phyloP scores from a whole-genome alignment of 2,888 invertebrate genomes.

The Apamea epomidion region DNA sequence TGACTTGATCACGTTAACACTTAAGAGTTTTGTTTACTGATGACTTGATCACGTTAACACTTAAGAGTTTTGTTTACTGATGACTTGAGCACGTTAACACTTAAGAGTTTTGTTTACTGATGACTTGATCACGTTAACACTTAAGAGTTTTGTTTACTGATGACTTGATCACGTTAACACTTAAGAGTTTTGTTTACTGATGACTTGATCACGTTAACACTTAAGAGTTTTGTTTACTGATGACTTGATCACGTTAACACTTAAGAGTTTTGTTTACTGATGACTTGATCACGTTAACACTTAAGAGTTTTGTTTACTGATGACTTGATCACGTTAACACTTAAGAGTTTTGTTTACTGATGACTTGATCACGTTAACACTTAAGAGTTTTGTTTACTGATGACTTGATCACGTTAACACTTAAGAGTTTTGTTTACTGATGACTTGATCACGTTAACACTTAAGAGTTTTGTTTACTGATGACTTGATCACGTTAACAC shows the following conservation, averaged over 20 bases:
- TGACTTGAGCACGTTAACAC: slow-evolving; percentile 46
- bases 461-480: slow-evolving; percentile 53
- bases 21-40: slow-evolving; percentile 53
- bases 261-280: slow-evolving; percentile 53
- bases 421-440: slow-evolving; percentile 53
- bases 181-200: slow-evolving; percentile 53
- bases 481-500: slow-evolving; percentile 48
- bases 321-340: slow-evolving; percentile 48
- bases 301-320: slow-evolving; percentile 53
- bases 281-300: slow-evolving; percentile 48
- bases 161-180: slow-evolving; percentile 48
- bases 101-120: slow-evolving; percentile 53
- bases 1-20: slow-evolving; percentile 48
- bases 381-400: slow-evolving; percentile 53
- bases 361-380: slow-evolving; percentile 48
- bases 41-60: slow-evolving; percentile 48
- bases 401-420: slow-evolving; percentile 48
- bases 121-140: slow-evolving; percentile 48
- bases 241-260: slow-evolving; percentile 48
- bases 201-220: slow-evolving; percentile 48
- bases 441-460: slow-evolving; percentile 48
- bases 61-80: slow-evolving; percentile 53
- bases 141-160: slow-evolving; percentile 53
- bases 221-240: slow-evolving; percentile 53
- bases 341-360: slow-evolving; percentile 53